Conservation (phyloP, 2,113 vertebrate genomes). For the Poicephalus gulielmi region DNA sequence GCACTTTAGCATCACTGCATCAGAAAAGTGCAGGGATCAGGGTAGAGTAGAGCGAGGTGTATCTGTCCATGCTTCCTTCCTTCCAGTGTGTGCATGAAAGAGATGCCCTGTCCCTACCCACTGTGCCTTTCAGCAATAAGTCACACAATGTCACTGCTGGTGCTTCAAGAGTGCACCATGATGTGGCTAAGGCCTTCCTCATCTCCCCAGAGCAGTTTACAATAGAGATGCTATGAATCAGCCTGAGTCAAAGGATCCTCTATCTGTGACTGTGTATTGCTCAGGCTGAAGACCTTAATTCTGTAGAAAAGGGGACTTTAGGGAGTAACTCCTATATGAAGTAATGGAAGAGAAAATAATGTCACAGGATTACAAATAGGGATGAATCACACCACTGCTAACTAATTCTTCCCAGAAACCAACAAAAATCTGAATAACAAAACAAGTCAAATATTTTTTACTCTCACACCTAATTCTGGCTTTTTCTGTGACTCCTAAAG, state of each 20-base stretch:
- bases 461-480: not conserved
- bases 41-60: fast-evolving
- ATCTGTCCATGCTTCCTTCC: not conserved
- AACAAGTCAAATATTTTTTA: not conserved
- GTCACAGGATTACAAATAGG: not conserved
- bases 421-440: not conserved
- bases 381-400: not conserved
- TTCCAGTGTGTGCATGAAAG: not conserved
- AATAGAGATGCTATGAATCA: not conserved
- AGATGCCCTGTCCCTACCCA: not conserved
- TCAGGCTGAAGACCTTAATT: not conserved
- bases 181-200: not conserved
- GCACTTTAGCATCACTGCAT: fast-evolving
- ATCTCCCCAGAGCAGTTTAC: not conserved
- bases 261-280: not conserved
- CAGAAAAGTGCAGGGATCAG: no score
- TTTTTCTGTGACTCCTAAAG: not conserved
- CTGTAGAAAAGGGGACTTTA: not conserved
- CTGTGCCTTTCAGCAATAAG: not conserved
- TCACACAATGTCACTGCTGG: not conserved
- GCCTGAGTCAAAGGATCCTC: not conserved
- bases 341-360: not conserved
- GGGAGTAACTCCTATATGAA: not conserved
- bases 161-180: not conserved
- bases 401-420: not conserved